These are phyloP conservation scores for Uropsilus gracilis DNA, from an alignment of 2,113 vertebrate species.

Conservation along the genomic window DNA sequence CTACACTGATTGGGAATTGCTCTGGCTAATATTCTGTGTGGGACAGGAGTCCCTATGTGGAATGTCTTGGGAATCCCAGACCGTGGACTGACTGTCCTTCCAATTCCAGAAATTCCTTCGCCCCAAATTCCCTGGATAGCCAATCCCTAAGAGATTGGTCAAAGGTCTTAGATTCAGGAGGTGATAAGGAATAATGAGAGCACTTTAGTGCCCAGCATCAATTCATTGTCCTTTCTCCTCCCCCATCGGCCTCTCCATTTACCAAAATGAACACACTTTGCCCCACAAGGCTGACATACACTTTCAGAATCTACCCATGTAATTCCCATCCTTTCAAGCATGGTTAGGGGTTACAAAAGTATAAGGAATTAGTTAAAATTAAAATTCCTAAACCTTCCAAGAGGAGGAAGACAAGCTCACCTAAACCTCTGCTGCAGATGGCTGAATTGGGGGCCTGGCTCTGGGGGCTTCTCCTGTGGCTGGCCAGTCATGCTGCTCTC, in stretches of 20 bases:
- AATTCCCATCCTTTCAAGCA: neutral
- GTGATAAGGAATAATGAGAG: neutral
- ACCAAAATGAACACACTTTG: neutral
- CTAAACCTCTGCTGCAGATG: constrained; percentile 56
- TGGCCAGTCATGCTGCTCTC: constrained; percentile 77
- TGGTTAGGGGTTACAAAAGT: neutral
- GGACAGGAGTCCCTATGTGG: neutral
- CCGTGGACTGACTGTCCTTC: neutral
- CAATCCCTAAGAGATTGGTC: neutral
- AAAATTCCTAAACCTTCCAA: neutral
- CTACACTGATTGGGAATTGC: neutral
- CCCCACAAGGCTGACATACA: neutral
- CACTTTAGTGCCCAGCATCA: neutral
- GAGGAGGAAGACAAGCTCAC: constrained; percentile 51
- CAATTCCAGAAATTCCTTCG: neutral
- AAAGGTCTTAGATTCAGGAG: neutral
- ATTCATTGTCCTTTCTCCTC: neutral
- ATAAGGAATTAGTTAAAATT: neutral
- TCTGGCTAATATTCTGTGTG: neutral
- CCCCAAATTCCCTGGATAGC: neutral
- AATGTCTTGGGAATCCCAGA: neutral
- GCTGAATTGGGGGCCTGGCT: constrained; percentile 70
- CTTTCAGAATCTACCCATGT: neutral
- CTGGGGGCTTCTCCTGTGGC: constrained; percentile 73
- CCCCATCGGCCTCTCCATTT: too few species aligned